Evolutionary conservation across 2,797 vertebrate species (phyloP).

Genomic region (Chelidonichthys spinosus): DNA sequence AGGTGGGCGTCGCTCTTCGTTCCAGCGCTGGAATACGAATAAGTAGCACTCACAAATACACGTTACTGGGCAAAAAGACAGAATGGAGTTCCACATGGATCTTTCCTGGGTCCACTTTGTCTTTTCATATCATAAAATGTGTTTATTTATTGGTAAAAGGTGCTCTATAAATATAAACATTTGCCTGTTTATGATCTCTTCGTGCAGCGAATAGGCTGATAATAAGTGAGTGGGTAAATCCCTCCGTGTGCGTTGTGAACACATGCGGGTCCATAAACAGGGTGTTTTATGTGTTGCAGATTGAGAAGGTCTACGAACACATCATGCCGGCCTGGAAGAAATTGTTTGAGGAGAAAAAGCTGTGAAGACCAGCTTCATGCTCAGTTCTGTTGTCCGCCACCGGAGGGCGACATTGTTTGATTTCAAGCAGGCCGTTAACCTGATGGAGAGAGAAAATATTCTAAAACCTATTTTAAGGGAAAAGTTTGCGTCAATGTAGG

Average conservation of each 20-base stretch:
- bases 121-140: not conserved
- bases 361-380: constrained; percentile 58
- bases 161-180: too few species aligned
- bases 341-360: constrained; percentile 74
- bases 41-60: too few species aligned
- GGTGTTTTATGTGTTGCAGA: constrained; percentile 70
- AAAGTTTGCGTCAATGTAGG: not conserved
- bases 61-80: too few species aligned
- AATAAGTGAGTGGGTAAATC: too few species aligned
- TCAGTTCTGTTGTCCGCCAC: not conserved
- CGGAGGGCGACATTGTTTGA: not conserved
- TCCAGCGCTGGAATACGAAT: too few species aligned
- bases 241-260: too few species aligned
- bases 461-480: not conserved
- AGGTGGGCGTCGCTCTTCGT: constrained; percentile 61
- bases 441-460: too few species aligned
- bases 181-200: too few species aligned
- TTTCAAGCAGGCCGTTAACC: not conserved
- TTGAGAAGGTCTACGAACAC: constrained; percentile 79
- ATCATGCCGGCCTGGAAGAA: constrained; percentile 84
- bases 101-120: not conserved
- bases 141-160: too few species aligned
- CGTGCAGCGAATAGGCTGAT: too few species aligned
- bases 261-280: too few species aligned
- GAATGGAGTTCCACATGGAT: not conserved